These are phyloP conservation scores for Stenchaetothrips biformis DNA, from an alignment of 2,888 invertebrate species.

Conservation along the genomic window DNA sequence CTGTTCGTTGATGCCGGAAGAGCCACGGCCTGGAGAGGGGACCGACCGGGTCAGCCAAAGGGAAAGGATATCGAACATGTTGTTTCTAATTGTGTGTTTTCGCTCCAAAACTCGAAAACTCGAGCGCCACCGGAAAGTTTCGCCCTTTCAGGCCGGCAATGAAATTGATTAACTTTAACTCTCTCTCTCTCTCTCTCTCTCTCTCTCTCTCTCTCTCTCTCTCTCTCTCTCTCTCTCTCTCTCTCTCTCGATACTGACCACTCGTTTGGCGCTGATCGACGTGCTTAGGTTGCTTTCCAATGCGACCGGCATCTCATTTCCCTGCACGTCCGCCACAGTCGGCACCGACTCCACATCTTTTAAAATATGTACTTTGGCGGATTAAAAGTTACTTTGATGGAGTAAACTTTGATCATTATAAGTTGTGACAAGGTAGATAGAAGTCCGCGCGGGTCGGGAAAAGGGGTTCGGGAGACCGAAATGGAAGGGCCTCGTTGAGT, in stretches of 20 bases:
- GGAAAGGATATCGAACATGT: neutral
- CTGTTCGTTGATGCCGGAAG: neutral
- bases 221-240: too few species aligned
- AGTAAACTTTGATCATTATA: slow-evolving; percentile 18
- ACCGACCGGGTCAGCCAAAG: neutral
- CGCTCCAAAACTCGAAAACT: neutral
- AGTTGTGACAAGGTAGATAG: slow-evolving; percentile 22
- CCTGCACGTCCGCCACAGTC: too few species aligned
- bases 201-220: too few species aligned
- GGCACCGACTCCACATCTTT: neutral
- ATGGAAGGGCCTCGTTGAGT: neutral
- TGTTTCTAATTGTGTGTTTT: slow-evolving; percentile 15
- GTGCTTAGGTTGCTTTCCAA: too few species aligned
- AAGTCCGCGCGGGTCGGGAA: neutral
- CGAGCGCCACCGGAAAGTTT: neutral
- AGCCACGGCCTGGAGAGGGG: neutral
- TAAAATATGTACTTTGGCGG: slow-evolving; percentile 8
- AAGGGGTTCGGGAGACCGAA: neutral
- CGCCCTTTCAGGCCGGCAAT: neutral
- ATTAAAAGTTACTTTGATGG: slow-evolving; percentile 20
- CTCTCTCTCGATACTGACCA: too few species aligned
- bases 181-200: too few species aligned
- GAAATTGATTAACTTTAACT: slow-evolving; percentile 2
- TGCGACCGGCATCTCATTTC: too few species aligned
- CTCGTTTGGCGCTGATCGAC: too few species aligned